These are phyloP conservation scores for Lampris incognitus DNA, from an alignment of 2,113 vertebrate genomes.

Conservation along the genomic window DNA sequence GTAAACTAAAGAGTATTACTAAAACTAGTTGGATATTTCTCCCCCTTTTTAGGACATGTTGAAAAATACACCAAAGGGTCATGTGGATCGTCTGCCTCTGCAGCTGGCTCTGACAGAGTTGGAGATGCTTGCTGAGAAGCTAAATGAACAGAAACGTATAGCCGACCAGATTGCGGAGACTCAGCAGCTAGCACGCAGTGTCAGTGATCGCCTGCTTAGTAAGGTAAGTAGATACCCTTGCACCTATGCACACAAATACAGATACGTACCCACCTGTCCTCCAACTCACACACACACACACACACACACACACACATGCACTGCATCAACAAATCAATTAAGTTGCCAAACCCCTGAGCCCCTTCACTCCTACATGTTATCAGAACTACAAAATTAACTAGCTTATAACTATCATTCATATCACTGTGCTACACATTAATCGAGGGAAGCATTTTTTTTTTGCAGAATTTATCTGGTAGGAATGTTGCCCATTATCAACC, in stretches of 20 bases:
- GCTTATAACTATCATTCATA: constrained; percentile 50
- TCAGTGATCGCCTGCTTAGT: constrained; percentile 91
- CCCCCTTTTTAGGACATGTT: constrained; percentile 90
- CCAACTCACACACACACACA: background rate
- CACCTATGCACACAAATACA: constrained; percentile 1
- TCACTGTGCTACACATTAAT: constrained; percentile 62
- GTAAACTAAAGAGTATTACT: too few relatives aligned
- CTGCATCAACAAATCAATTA: constrained; percentile 42
- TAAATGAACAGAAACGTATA: constrained; percentile 95
- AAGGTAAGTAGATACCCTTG: constrained; percentile 82
- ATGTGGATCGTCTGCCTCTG: constrained; percentile 91
- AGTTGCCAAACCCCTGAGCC: constrained; percentile 24
- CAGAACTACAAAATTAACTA: constrained; percentile 53
- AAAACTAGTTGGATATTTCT: too few relatives aligned
- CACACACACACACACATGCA: constrained; percentile 9
- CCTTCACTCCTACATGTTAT: constrained; percentile 51
- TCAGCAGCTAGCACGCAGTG: constrained; percentile 92
- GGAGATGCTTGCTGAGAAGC: constrained; percentile 93
- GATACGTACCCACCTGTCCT: background rate
- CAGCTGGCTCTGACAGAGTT: constrained; percentile 97
- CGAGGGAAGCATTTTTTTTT: constrained; percentile 62
- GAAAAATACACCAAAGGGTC: constrained; percentile 93
- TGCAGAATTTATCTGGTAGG: constrained; percentile 62
- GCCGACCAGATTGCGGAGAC: constrained; percentile 95
- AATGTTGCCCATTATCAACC: constrained; percentile 72